Conservation (phyloP, 2,888 invertebrate genomes). For the Dryadula phaetusa region DNA sequence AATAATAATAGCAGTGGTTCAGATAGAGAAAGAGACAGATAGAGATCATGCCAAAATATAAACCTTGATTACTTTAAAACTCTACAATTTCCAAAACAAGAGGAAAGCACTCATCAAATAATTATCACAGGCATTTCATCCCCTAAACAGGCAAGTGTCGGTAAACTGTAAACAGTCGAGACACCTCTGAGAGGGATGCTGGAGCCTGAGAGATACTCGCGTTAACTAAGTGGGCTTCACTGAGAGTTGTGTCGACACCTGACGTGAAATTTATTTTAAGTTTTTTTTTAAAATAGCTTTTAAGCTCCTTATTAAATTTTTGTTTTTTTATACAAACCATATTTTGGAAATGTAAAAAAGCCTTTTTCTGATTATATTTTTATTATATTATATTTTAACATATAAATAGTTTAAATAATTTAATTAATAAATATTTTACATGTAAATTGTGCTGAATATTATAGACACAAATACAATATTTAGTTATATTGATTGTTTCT, state of each 20-base stretch:
- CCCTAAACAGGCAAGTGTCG: slow-evolving; percentile 28
- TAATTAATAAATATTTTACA: no score
- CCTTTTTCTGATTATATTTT: no score
- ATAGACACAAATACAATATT: no score
- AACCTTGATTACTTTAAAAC: not conserved
- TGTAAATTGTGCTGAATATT: no score
- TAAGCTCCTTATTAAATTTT: not conserved
- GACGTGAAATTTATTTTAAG: not conserved
- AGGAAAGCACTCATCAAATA: slow-evolving; percentile 10
- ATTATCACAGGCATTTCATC: not conserved
- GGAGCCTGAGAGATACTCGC: slow-evolving; percentile 12
- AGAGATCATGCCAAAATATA: no score
- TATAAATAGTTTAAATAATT: no score
- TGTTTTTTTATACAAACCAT: not conserved
- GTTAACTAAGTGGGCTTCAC: slow-evolving; percentile 15
- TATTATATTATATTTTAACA: no score
- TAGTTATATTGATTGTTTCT: no score
- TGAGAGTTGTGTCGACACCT: not conserved
- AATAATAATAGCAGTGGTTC: no score
- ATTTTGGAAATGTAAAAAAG: no score
- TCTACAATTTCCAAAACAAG: not conserved
- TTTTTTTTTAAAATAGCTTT: not conserved
- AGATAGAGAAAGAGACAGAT: no score
- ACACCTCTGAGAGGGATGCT: slow-evolving; percentile 27
- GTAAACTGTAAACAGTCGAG: slow-evolving; percentile 28